Evolutionary conservation across 2,113 vertebrate genomes (phyloP).

Genomic region (Silurus asotus): DNA sequence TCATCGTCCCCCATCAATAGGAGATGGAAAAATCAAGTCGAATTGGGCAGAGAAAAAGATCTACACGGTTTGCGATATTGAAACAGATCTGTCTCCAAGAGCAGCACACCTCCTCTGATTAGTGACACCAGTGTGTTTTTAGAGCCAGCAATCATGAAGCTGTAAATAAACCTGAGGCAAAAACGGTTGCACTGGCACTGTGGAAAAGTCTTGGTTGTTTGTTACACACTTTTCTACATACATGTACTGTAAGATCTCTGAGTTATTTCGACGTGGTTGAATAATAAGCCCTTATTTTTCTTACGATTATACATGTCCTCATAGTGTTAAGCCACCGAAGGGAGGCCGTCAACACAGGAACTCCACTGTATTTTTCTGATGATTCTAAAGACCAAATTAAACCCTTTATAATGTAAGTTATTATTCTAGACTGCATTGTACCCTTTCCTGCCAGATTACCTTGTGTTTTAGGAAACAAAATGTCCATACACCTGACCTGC

Average conservation of each 20-base stretch:
- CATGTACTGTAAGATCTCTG: neutral
- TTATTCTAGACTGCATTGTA: too few relatives aligned
- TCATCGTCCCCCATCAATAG: neutral
- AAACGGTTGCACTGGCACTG: neutral
- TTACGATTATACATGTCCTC: neutral
- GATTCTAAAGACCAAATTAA: too few relatives aligned
- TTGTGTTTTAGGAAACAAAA: too few relatives aligned
- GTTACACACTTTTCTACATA: neutral
- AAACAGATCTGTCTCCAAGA: neutral
- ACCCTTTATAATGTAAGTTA: too few relatives aligned
- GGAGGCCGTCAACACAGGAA: too few relatives aligned
- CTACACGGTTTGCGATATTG: neutral
- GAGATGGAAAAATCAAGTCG: neutral
- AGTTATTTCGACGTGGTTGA: neutral
- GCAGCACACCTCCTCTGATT: neutral
- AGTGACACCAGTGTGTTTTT: conserved; percentile 3
- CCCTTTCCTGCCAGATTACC: too few relatives aligned
- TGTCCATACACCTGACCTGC: too few relatives aligned
- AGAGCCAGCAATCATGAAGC: neutral
- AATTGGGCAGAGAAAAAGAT: neutral
- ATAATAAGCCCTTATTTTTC: neutral
- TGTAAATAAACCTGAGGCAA: neutral
- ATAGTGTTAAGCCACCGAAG: too few relatives aligned
- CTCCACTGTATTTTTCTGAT: too few relatives aligned
- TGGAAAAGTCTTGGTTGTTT: neutral